Percentiles rank a stretch among this genome's conserved stretches.
Evolutionary conservation across 2,888 invertebrate species (phyloP).

Genomic region (Machimus rusticus): DNA sequence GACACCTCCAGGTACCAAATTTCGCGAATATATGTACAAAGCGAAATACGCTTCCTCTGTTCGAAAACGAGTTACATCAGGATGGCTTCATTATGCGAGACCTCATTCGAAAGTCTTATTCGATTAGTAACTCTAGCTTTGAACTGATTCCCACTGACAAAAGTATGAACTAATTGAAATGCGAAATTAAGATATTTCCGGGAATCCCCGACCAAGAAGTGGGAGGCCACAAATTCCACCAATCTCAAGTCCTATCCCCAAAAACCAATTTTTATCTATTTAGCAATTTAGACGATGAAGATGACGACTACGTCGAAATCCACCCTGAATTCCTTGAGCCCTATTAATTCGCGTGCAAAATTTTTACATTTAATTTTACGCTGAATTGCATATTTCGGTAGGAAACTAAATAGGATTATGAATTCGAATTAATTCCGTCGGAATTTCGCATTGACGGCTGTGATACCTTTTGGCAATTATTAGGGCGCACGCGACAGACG

Average conservation of each 20-base stretch:
- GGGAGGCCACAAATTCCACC: not conserved
- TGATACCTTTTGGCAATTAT: conserved; percentile 18
- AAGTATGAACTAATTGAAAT: not conserved
- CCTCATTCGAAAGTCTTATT: not conserved
- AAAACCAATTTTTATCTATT: not conserved
- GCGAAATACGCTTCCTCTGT: not conserved
- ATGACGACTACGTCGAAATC: not conserved
- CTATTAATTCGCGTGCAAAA: not conserved
- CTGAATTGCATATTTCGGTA: conserved; percentile 2
- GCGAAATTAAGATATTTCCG: not conserved
- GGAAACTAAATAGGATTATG: conserved; percentile 8
- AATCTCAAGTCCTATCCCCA: not conserved
- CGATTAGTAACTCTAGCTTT: not conserved
- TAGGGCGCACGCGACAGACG: not conserved
- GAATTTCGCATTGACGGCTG: not conserved
- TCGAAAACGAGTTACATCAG: not conserved
- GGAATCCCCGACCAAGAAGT: not conserved
- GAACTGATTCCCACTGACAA: not conserved
- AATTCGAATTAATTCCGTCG: conserved; percentile 12
- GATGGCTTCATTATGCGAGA: not conserved
- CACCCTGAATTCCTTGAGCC: not conserved
- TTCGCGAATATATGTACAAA: not conserved
- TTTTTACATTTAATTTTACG: not conserved
- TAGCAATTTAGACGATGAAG: not conserved
- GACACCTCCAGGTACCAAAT: not conserved